Base-by-base conservation (phyloP, 2,113 vertebrate species). In the Abramis brama region DNA sequence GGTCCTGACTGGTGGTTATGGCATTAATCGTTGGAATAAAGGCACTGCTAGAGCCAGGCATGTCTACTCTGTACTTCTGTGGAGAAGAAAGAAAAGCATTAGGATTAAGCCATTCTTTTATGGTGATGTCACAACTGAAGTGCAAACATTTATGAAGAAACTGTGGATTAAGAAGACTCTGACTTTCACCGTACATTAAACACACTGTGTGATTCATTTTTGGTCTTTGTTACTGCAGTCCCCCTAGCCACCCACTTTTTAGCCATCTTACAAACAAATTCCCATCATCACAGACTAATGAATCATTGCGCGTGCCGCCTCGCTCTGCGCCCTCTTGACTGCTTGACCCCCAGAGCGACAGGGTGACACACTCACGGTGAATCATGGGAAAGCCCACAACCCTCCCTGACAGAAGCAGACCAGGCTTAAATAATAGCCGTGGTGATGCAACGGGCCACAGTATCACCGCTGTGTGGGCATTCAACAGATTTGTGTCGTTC, bases 21-120 rank as follows among this genome's bases (percentile, higher is more conserved):
- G 98, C 98, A 92, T 99, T 99, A 92, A 99, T 98, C 10, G 98
- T 99, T 21, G 98, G 98, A 85, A 99, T 99, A 89, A 99, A 99
- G 96, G 98, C 97, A 75, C 97, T 99, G 94, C 97, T 97, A 83
- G 98, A 99, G 91, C 98, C 98, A 93, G 98, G 98, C 98, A 99
- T 99, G 94, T 99, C 98, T 91, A 97, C 93, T 93, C 97, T 96
- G 91, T 97, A 99, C 95, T 99, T 99, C 98, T 99, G 93, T 52
- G 71, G 36, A 78, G 47, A 57, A 39, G 91, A 73, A 80, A 39
- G 45, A 11, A n/a, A 82, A 17, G 33, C 50, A 52, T 33, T 45
- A 19, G 78, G 3, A 83, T 13, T 59, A 82, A n/a, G 39, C 45
- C 1, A 1, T 55, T 52, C 4, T 52, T 15, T 52, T 17, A 52